phyloP scores from a whole-genome alignment of 2,888 invertebrate genomes.

The Colostygia pectinataria region DNA sequence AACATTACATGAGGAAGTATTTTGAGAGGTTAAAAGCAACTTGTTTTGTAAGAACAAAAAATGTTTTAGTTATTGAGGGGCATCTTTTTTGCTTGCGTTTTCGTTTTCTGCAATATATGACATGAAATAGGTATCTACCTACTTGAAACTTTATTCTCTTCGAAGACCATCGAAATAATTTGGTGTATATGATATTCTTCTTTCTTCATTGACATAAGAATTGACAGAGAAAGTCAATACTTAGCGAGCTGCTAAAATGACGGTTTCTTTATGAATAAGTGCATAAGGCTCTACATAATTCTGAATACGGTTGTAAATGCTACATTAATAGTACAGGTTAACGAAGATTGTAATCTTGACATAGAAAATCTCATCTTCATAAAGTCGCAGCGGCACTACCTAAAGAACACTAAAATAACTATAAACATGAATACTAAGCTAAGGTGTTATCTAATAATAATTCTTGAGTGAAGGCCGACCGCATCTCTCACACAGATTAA shows the following conservation, averaged over 20 bases:
- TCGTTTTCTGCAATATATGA: background rate
- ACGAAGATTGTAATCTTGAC: constrained; percentile 23
- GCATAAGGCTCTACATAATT: too few species aligned
- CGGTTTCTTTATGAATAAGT: too few species aligned
- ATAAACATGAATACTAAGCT: constrained; percentile 19
- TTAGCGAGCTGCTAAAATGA: too few species aligned
- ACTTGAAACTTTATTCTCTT: too few species aligned
- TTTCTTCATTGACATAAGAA: too few species aligned
- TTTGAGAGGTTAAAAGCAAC: constrained; percentile 10
- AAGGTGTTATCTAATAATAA: constrained; percentile 31
- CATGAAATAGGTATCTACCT: too few species aligned
- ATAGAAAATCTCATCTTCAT: constrained; percentile 23
- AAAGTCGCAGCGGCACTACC: constrained; percentile 10
- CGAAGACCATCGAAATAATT: too few species aligned
- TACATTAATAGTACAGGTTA: background rate
- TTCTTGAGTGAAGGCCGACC: constrained; percentile 42
- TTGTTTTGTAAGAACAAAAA: constrained; percentile 8
- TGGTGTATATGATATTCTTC: too few species aligned
- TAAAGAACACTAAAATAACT: constrained; percentile 15
- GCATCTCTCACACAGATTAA: constrained; percentile 24
- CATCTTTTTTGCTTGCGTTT: background rate
- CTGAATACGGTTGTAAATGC: too few species aligned
- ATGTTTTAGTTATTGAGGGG: background rate
- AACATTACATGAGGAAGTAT: constrained; percentile 13
- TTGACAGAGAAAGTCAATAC: too few species aligned